A percentile compares a stretch with the other conserved stretches of the same genome.
Evolutionary conservation across 1,140 invertebrate species (phyloP).

Genomic region (Caenorhabditis elegans): DNA sequence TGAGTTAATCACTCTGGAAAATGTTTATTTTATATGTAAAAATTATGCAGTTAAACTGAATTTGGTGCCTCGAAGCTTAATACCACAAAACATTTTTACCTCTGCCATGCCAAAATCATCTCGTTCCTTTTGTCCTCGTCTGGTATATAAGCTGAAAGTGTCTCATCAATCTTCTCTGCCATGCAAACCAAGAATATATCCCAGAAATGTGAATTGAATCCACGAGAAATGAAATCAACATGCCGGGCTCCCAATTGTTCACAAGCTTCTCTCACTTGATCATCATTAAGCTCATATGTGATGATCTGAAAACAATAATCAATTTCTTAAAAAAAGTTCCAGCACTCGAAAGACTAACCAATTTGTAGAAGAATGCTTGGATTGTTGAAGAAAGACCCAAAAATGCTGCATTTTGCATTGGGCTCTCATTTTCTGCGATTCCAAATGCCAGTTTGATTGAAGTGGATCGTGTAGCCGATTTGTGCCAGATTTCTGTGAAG

Average conservation of each 20-base stretch:
- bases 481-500: slow-evolving; percentile 41
- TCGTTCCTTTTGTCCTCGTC: slow-evolving; percentile 18
- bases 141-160: slow-evolving; percentile 25
- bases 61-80: too few species aligned
- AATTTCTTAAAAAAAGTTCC: too few species aligned
- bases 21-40: too few species aligned
- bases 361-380: slow-evolving; percentile 42
- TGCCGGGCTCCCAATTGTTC: slow-evolving; percentile 40
- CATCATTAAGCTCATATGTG: slow-evolving; percentile 37
- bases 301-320: slow-evolving; percentile 29
- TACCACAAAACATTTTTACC: not conserved
- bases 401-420: slow-evolving; percentile 40
- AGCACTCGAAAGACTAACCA: slow-evolving; percentile 7
- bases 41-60: too few species aligned
- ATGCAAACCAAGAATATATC: slow-evolving; percentile 49
- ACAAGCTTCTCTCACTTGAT: slow-evolving; percentile 27
- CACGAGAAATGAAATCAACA: slow-evolving; percentile 45
- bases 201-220: slow-evolving; percentile 46
- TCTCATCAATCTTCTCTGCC: slow-evolving; percentile 44
- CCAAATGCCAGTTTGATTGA: slow-evolving; percentile 47
- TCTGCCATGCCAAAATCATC: slow-evolving; percentile 43
- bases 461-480: slow-evolving; percentile 38
- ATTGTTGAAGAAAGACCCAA: slow-evolving; percentile 38
- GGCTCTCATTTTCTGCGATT: slow-evolving; percentile 38
- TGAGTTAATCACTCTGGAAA: slow-evolving; percentile 35